phyloP scores from a whole-genome alignment of 2,888 invertebrate species.

The Dicroscelio sp. region DNA sequence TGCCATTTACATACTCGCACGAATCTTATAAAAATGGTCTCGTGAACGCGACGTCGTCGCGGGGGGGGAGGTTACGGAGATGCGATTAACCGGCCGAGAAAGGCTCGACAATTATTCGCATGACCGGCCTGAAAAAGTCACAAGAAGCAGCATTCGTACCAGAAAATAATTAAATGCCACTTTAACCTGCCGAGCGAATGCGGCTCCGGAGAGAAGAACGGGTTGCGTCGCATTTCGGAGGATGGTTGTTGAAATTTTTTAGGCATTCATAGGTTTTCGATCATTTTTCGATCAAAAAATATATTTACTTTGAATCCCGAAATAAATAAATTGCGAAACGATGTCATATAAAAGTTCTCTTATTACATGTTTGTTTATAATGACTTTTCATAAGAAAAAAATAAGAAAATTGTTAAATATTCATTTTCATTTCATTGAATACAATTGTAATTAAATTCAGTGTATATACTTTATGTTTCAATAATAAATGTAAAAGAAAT shows the following conservation, averaged over 20 bases:
- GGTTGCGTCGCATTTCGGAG: constrained; percentile 32
- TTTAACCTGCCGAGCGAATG: constrained; percentile 82
- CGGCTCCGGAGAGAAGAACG: constrained; percentile 80
- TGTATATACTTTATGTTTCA: too few species aligned
- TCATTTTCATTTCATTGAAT: too few species aligned
- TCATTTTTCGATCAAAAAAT: not conserved
- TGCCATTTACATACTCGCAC: constrained; percentile 84
- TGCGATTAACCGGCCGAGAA: not conserved
- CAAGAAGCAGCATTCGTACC: constrained; percentile 82
- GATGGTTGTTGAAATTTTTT: constrained; percentile 17
- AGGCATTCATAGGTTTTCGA: constrained; percentile 69
- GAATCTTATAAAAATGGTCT: constrained; percentile 66
- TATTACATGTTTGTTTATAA: too few species aligned
- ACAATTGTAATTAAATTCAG: too few species aligned
- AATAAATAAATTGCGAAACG: too few species aligned
- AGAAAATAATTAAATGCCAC: constrained; percentile 83
- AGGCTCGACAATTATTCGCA: constrained; percentile 19
- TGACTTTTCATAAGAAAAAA: too few species aligned
- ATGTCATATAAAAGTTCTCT: too few species aligned
- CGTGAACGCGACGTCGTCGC: too few species aligned
- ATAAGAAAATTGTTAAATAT: too few species aligned
- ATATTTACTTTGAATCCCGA: too few species aligned
- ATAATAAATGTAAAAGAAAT: too few species aligned
- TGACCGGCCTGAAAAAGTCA: constrained; percentile 37
- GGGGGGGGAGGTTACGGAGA: not conserved